A percentile compares a stretch with the other conserved stretches of the same genome.
These are phyloP conservation scores for Coracias cyanogaster DNA, from an alignment of 2,797 vertebrate genomes.

Conservation along the genomic window DNA sequence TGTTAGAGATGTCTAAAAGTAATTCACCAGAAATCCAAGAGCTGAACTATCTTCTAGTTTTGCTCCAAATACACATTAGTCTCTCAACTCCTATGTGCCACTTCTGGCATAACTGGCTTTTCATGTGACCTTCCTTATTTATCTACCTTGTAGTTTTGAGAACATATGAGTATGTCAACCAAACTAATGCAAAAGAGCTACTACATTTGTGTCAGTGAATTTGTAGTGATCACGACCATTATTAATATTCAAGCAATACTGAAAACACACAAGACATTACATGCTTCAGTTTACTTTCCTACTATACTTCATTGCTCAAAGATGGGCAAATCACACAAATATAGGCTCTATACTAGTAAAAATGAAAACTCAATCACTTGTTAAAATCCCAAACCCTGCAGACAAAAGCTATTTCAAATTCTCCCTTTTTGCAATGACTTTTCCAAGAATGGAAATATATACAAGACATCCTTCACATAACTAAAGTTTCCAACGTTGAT, in stretches of 20 bases:
- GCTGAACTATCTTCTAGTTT: neutral
- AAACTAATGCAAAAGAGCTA: neutral
- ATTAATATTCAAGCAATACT: neutral
- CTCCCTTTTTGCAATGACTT: neutral
- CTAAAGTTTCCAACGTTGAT: neutral
- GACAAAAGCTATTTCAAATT: neutral
- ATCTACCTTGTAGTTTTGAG: neutral
- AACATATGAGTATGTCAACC: neutral
- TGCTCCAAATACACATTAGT: neutral
- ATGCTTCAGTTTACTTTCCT: neutral
- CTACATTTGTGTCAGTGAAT: neutral
- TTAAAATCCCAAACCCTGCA: neutral
- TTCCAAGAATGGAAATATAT: neutral
- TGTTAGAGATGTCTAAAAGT: neutral
- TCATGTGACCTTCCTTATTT: neutral
- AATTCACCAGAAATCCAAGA: neutral
- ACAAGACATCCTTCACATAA: neutral
- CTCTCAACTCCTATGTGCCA: neutral
- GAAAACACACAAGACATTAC: neutral
- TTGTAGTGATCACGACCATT: fast-evolving
- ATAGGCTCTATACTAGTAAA: neutral
- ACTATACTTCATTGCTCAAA: neutral
- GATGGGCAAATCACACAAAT: neutral
- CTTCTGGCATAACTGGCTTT: neutral
- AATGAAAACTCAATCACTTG: neutral